phyloP scores from a whole-genome alignment of 2,113 vertebrate genomes.

The Cyanoramphus novaezelandiae region DNA sequence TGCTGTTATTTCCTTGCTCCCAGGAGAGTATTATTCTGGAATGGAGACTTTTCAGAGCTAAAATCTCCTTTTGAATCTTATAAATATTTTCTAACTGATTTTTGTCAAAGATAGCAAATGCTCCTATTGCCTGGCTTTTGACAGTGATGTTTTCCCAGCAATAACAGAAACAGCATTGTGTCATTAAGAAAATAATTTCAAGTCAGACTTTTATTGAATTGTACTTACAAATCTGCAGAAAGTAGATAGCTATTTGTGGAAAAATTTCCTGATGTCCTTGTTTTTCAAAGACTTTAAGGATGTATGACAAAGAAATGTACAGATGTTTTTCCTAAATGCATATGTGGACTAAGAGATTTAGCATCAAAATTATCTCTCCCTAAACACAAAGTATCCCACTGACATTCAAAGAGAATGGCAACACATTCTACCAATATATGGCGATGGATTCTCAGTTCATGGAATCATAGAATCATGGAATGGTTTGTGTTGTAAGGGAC shows the following conservation, averaged over 20 bases:
- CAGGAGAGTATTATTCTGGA: background rate
- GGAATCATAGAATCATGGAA: background rate
- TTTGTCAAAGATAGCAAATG: background rate
- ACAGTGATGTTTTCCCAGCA: background rate
- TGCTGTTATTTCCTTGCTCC: background rate
- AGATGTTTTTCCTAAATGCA: background rate
- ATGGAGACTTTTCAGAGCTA: background rate
- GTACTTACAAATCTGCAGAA: background rate
- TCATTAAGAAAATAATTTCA: background rate
- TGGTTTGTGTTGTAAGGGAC: background rate
- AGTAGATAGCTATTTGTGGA: background rate
- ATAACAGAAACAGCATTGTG: background rate
- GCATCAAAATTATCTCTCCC: background rate
- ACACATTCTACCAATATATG: background rate
- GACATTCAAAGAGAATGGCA: background rate
- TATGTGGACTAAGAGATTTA: background rate
- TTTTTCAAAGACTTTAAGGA: background rate
- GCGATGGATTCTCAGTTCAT: background rate
- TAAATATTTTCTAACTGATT: background rate
- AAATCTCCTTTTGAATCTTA: background rate
- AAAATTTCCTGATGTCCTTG: background rate
- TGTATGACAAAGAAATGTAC: background rate
- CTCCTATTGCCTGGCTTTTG: background rate
- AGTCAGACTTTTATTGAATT: background rate
- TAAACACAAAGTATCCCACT: background rate